Evolutionary conservation across 2,888 invertebrate genomes (phyloP).

Genomic region (Phytoseiulus persimilis): DNA sequence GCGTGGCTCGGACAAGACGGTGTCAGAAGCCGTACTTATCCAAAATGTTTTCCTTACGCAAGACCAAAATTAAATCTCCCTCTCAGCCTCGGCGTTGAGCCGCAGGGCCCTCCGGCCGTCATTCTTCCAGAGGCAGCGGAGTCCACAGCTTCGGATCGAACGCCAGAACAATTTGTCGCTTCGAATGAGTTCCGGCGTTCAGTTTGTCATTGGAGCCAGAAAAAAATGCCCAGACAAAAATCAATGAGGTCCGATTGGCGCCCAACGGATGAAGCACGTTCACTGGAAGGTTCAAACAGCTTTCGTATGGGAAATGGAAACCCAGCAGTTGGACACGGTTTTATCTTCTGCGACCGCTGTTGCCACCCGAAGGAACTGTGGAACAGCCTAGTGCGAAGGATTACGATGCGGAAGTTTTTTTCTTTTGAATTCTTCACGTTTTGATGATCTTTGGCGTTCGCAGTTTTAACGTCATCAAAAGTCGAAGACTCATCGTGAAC

Average conservation of each 20-base stretch:
- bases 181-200: not conserved
- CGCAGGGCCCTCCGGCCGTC: no score
- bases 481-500: not conserved
- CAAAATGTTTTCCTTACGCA: no score
- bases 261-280: not conserved
- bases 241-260: not conserved
- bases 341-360: not conserved
- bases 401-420: not conserved
- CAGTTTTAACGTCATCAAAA: not conserved
- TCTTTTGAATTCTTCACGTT: not conserved
- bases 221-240: not conserved
- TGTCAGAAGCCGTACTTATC: no score
- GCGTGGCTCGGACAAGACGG: no score
- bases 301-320: not conserved
- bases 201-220: not conserved
- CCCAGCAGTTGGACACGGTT: not conserved
- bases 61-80: no score
- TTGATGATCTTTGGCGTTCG: not conserved
- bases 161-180: not conserved
- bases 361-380: not conserved
- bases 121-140: no score
- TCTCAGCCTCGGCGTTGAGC: no score
- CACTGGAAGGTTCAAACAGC: not conserved
- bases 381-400: not conserved
- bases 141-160: no score